Conservation (phyloP, 1,140 invertebrate genomes). For the Dermatophagoides farinae region DNA sequence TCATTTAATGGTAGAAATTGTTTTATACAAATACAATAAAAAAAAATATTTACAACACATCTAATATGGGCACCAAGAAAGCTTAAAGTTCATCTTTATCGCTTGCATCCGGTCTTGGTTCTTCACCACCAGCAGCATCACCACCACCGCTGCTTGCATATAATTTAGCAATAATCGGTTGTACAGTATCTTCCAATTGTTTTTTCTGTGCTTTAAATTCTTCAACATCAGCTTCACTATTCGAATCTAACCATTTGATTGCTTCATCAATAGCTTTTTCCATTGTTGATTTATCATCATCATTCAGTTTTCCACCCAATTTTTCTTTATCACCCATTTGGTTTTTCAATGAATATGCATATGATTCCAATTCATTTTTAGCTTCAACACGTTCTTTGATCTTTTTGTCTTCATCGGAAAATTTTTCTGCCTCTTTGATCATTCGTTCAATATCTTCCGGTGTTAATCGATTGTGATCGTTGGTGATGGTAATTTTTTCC, state of each 20-base stretch:
- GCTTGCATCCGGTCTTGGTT: neutral
- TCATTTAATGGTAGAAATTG: neutral
- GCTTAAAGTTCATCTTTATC: constrained; percentile 7
- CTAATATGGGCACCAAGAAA: neutral
- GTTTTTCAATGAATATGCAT: constrained; percentile 93
- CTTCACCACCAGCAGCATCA: neutral
- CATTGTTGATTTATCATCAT: constrained; percentile 84
- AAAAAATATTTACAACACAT: neutral
- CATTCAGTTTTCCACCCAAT: constrained; percentile 70
- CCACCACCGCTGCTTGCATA: constrained; percentile 36
- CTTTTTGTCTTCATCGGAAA: constrained; percentile 95
- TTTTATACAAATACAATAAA: neutral
- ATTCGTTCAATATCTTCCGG: constrained; percentile 96
- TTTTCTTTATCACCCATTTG: constrained; percentile 95
- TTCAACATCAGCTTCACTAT: constrained; percentile 77
- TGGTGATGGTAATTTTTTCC: constrained; percentile 96
- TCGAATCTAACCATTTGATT: constrained; percentile 64
- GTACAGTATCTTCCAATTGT: constrained; percentile 77
- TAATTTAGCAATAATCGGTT: constrained; percentile 91
- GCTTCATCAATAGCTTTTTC: constrained; percentile 82
- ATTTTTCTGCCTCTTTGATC: constrained; percentile 96
- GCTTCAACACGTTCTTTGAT: constrained; percentile 90
- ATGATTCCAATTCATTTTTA: constrained; percentile 68
- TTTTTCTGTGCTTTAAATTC: constrained; percentile 95
- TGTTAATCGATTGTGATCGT: constrained; percentile 86